Base-by-base conservation (phyloP, 2,888 invertebrate genomes). In the Boloria selene region DNA sequence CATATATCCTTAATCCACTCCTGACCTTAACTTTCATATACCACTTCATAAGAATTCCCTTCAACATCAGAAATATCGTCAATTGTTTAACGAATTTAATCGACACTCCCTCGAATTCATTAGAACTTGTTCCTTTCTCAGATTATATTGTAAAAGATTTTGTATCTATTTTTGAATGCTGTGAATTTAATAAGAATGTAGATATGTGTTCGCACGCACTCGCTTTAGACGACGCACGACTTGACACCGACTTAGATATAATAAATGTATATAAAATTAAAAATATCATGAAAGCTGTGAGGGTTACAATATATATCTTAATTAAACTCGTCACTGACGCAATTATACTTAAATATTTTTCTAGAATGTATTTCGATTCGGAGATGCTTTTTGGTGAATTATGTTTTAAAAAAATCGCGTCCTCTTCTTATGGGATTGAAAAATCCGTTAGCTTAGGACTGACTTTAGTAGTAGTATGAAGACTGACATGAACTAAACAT, bases 271-370 rank as follows among this genome's bases (percentile, higher is more conserved):
- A 83, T 90, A 85, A 75, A 90, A 88, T 80, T 79, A 88, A 82
- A 90, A 91, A 92, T 92, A 92, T 92, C 90, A 85, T 87, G 79
- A 83, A 92, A 82, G 92, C 92, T 92, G 92, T 92, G 92, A 92
- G 87, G 87, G 90, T 87, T 89, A 92, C 92, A 91, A 91, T 90
- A 92, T 91, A 79, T 89, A 84, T 82, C 90, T 86, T 86, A 84
- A 90, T 88, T 85, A 81, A 84, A 87, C 88, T 88, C 81, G 87
- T 91, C 89, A 89, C 88, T 84, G 81, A 87, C 83, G 90, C 85
- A 84, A 85, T 87, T 84, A 85, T 87, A 91, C 86, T 84, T 90
- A 89, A 90, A 91, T 92, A 92, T 92, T 92, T 92, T 92, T 92
- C 92, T 92, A 92, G 92, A 83, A 88, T 92, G 88, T 91, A 87